These are phyloP conservation scores for Petrocephalus sullivani DNA, from an alignment of 2,797 vertebrate species.

Conservation along the genomic window DNA sequence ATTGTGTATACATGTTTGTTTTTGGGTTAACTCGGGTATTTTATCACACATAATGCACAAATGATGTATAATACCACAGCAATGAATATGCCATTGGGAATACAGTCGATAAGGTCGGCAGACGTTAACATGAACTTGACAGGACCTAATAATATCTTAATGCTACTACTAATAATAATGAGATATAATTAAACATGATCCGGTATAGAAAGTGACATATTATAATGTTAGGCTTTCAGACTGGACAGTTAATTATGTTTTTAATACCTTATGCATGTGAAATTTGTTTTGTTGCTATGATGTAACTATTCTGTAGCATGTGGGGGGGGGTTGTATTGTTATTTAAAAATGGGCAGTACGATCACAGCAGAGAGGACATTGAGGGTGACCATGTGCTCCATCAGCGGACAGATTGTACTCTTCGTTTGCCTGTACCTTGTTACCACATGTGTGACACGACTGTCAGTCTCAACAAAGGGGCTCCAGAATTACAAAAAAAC, in stretches of 20 bases:
- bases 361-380: neutral
- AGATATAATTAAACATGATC: neutral
- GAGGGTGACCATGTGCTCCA: neutral
- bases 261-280: neutral
- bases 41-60: neutral
- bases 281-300: neutral
- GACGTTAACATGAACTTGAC: neutral
- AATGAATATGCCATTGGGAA: neutral
- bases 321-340: neutral
- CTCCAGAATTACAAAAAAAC: neutral
- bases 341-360: neutral
- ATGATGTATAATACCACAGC: neutral
- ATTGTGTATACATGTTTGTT: neutral
- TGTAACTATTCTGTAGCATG: neutral
- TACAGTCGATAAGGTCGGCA: neutral
- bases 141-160: neutral
- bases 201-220: neutral
- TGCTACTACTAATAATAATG: neutral
- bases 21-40: neutral
- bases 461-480: neutral
- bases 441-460: neutral
- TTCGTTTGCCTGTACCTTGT: neutral
- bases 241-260: neutral
- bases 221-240: neutral
- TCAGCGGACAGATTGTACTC: neutral